These are phyloP conservation scores for Seriola quinqueradiata DNA, from an alignment of 2,113 vertebrate genomes.

Conservation along the genomic window DNA sequence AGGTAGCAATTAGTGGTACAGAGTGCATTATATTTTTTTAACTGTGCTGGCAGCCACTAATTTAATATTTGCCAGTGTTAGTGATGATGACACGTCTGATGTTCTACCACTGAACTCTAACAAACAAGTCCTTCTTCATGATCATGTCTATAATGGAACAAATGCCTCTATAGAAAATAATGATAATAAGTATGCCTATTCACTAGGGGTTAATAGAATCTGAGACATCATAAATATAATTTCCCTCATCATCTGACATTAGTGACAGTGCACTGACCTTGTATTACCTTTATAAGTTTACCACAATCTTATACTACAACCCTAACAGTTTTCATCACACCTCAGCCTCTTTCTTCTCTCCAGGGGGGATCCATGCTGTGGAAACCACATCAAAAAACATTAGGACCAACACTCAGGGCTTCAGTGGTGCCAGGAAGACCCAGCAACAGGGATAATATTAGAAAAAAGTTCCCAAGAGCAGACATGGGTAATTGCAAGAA, in stretches of 20 bases:
- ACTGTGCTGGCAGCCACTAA: conserved; percentile 18
- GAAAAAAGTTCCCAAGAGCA: neutral
- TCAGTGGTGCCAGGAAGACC: neutral
- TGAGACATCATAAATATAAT: neutral
- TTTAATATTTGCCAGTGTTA: conserved; percentile 16
- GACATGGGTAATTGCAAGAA: conserved; percentile 5
- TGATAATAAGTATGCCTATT: too few relatives aligned
- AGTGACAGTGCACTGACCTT: conserved; percentile 15
- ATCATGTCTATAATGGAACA: neutral
- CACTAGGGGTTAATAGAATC: too few relatives aligned
- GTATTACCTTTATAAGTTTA: conserved; percentile 38
- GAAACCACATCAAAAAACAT: conserved; percentile 32
- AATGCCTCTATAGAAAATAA: neutral
- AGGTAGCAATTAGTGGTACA: conserved; percentile 1
- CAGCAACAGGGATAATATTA: neutral
- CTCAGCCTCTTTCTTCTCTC: conserved; percentile 26
- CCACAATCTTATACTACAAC: neutral
- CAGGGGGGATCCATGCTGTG: conserved; percentile 13
- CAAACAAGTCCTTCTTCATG: neutral
- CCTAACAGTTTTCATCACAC: conserved; percentile 26
- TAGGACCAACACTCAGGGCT: neutral
- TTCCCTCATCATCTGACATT: neutral
- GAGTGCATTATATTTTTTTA: neutral
- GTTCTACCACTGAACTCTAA: neutral
- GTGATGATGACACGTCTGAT: neutral